A percentile compares a stretch with the other conserved stretches of the same genome.
Evolutionary conservation across 2,888 invertebrate species (phyloP).

Genomic region (Morinoia aosen): DNA sequence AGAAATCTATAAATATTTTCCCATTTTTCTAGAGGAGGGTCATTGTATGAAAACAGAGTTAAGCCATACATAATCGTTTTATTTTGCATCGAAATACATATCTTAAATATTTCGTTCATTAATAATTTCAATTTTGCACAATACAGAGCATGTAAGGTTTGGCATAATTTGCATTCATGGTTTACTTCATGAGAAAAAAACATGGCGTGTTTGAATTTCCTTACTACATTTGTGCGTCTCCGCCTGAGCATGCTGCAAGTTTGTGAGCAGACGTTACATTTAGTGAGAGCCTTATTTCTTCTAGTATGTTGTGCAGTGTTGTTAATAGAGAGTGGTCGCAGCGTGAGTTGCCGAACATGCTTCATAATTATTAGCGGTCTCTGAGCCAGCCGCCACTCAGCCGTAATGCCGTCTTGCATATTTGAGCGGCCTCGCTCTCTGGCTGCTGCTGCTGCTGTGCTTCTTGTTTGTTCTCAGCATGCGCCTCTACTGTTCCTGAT

Average conservation of each 20-base stretch:
- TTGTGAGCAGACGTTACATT: background rate
- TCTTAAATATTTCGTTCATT: background rate
- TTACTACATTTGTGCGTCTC: background rate
- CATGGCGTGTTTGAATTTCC: background rate
- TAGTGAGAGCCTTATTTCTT: background rate
- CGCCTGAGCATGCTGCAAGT: background rate
- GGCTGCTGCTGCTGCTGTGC: background rate
- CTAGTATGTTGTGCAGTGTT: background rate
- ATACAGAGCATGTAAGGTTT: background rate
- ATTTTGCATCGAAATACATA: background rate
- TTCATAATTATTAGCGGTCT: background rate
- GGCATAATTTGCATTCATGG: background rate
- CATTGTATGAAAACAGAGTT: background rate
- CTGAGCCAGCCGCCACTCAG: slow-evolving; percentile 3
- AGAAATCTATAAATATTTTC: background rate
- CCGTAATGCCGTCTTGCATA: slow-evolving; percentile 1
- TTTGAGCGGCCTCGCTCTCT: background rate
- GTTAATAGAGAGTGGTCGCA: background rate
- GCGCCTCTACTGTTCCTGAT: background rate
- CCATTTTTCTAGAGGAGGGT: background rate
- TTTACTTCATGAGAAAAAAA: background rate
- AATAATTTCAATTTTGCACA: background rate
- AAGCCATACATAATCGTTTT: background rate
- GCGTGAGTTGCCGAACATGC: background rate
- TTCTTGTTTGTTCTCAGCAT: background rate